Evolutionary conservation across 2,113 vertebrate genomes (phyloP).

Genomic region (Indicator maculatus): DNA sequence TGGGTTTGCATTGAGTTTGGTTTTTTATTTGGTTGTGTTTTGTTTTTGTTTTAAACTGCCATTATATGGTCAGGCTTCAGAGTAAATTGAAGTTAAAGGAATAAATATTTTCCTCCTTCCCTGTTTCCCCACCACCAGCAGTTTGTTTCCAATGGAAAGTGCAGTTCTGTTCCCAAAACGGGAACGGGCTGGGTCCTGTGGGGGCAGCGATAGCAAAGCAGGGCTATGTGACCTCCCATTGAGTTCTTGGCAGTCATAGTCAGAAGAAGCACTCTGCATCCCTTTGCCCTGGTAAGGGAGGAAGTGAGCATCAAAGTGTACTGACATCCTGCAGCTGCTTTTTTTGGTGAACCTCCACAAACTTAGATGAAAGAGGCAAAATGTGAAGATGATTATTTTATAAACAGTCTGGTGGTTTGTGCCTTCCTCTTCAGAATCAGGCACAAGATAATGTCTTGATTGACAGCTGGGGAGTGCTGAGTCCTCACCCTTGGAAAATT

Average conservation of each 20-base stretch:
- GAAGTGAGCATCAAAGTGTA: accelerated
- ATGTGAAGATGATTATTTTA: neutral
- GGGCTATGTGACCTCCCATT: neutral
- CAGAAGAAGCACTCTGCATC: neutral
- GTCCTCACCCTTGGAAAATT: neutral
- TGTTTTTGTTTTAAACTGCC: neutral
- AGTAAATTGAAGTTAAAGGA: neutral
- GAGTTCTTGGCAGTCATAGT: accelerated
- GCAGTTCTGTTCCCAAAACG: neutral
- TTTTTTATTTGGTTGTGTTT: too few relatives aligned
- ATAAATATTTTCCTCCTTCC: accelerated
- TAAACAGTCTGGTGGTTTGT: neutral
- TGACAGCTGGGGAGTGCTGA: neutral
- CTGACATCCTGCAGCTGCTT: neutral
- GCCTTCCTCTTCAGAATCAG: neutral
- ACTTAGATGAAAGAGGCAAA: neutral
- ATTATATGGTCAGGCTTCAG: neutral
- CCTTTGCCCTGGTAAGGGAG: neutral
- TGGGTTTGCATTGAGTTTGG: too few relatives aligned
- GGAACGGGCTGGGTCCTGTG: accelerated
- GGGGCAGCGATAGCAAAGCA: accelerated
- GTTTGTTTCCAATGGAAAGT: neutral
- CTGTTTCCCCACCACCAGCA: neutral
- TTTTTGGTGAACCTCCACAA: neutral
- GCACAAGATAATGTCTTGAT: too few relatives aligned